phyloP scores from a whole-genome alignment of 2,113 vertebrate species.

The Megaptera novaeangliae region DNA sequence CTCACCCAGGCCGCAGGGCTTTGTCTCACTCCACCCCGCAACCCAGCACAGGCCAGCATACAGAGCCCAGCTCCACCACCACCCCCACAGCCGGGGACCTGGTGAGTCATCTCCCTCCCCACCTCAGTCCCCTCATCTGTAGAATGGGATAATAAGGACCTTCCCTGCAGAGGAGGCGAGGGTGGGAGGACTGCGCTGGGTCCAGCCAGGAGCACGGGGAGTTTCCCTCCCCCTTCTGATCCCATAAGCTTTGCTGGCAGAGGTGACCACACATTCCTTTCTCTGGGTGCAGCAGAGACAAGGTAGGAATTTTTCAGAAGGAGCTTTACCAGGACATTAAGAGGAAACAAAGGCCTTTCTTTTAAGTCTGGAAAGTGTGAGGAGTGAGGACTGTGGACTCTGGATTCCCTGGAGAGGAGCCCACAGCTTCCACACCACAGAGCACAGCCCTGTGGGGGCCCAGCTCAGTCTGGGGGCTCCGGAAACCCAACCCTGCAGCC shows the following conservation, averaged over 20 bases:
- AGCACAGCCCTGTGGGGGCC: neutral
- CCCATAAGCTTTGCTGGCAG: slow-evolving; percentile 47
- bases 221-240: neutral
- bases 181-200: neutral
- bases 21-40: fast-evolving
- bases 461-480: neutral
- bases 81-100: neutral
- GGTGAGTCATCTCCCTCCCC: neutral
- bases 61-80: neutral
- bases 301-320: slow-evolving; percentile 35
- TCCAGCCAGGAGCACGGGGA: fast-evolving
- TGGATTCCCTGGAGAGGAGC: neutral
- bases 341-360: slow-evolving; percentile 61
- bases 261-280: slow-evolving; percentile 38
- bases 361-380: neutral
- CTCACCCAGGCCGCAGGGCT: neutral
- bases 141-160: neutral
- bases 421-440: neutral
- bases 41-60: neutral
- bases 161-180: neutral
- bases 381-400: neutral
- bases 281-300: neutral
- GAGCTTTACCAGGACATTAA: slow-evolving; percentile 40
- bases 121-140: neutral
- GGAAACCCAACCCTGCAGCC: neutral